Percentiles rank a stretch among this genome's conserved stretches.
These are phyloP conservation scores for Danio kyathit DNA, from an alignment of 2,797 vertebrate species.

Conservation along the genomic window DNA sequence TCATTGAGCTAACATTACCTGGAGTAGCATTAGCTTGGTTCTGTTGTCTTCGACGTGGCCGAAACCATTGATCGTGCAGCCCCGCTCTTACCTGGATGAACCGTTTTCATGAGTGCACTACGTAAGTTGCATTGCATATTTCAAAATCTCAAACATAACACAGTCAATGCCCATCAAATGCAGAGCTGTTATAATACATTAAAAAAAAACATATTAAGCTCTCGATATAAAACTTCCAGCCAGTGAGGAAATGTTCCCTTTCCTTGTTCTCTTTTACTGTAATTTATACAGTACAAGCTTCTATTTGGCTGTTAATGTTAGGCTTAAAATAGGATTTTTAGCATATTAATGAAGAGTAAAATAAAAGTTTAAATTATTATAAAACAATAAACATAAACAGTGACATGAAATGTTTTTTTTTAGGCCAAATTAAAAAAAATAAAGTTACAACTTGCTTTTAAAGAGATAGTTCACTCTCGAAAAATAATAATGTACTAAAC, in stretches of 20 bases:
- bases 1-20: neutral
- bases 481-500: neutral
- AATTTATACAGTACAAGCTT: too few relatives aligned
- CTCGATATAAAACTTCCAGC: neutral
- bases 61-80: slow-evolving; percentile 60
- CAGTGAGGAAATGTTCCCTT: neutral
- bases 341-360: neutral
- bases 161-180: neutral
- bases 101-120: neutral
- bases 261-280: neutral
- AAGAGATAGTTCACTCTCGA: neutral
- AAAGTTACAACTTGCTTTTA: neutral
- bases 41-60: neutral
- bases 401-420: neutral
- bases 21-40: neutral
- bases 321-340: neutral
- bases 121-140: neutral
- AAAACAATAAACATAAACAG: neutral
- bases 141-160: neutral
- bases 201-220: neutral
- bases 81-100: slow-evolving; percentile 49
- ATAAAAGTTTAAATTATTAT: neutral
- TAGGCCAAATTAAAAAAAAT: neutral
- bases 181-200: neutral
- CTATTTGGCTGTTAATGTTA: too few relatives aligned